Base-by-base conservation (phyloP, 2,888 invertebrate genomes). In the Lasioglossum zephyrum region DNA sequence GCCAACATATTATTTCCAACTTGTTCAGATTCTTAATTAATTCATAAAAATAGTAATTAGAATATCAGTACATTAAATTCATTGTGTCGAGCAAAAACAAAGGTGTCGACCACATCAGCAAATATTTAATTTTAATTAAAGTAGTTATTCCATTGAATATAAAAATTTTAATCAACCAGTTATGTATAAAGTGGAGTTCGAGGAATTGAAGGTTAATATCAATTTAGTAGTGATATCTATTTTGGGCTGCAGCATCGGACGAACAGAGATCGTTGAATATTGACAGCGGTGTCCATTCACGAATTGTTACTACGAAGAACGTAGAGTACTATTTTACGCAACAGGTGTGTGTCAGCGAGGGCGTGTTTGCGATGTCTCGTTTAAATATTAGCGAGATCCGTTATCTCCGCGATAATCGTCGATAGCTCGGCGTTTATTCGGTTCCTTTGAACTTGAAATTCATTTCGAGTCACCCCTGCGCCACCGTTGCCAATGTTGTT, bases 381-480 rank as follows among this genome's bases (percentile, higher is more conserved):
- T 63, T 63, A 31, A 66, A 66, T 31, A 66, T 66, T 66, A 36
- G 36, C 36, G 36, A 36, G 66, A 18, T 66, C 36, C 36, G 16
- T 66, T 66, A 66, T 66, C 66, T 1, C 18, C 31, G 18, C 16
- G 66, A 36, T 36, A 66, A 36, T 22, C 63, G 31, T 6, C 31
- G 63, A 63, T 16, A 5, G 13, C 63, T 6, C 31, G 31, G 63
- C 53, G 53, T n/a, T 53, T 53, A 31, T 31, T 26, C 66, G 66
- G 66, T 31, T 31, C 8, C 36, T 66, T 36, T 36, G 16, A 66
- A 75, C 39, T 75, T 60, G 47, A 79, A 77, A 66, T 60, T 73
- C 72, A 82, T 75, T 79, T 79, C 73, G 44, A 41, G 70, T 44
- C 41, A 73, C 44, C 69, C 69, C 74, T 82, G 53, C 49, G 36